Evolutionary conservation across 92 coral and sea anemone species (phyloP).

Genomic region (Pocillopora meandrina): DNA sequence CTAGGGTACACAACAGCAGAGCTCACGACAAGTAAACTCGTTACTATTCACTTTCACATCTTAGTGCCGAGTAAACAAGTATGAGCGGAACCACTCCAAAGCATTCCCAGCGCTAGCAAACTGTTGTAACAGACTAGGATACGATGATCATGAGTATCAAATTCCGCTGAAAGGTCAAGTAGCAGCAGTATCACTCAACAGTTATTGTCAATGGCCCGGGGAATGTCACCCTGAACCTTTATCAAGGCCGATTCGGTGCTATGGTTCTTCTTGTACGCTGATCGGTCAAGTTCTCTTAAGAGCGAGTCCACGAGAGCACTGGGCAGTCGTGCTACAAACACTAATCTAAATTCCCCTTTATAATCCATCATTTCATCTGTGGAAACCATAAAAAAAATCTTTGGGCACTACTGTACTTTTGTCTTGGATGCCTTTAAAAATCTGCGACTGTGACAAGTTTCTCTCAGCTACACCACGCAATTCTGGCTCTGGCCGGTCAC

Average conservation of each 20-base stretch:
- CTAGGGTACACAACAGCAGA: conserved; percentile 14
- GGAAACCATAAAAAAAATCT: too few relatives aligned
- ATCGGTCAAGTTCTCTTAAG: conserved; percentile 32
- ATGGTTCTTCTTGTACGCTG: conserved; percentile 19
- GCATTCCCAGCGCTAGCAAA: not conserved
- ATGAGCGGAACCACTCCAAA: conserved; percentile 19
- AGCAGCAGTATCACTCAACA: conserved; percentile 16
- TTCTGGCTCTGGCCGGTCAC: too few relatives aligned
- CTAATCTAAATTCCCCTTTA: too few relatives aligned
- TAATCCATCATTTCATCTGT: too few relatives aligned
- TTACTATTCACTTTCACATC: conserved; percentile 4
- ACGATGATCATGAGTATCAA: conserved; percentile 3
- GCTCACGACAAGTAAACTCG: not conserved
- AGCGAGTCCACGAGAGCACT: too few relatives aligned
- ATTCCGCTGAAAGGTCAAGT: conserved; percentile 9
- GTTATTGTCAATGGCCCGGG: conserved; percentile 12
- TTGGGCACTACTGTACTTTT: too few relatives aligned
- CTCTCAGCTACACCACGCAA: too few relatives aligned
- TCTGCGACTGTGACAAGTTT: too few relatives aligned
- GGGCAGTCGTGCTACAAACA: too few relatives aligned
- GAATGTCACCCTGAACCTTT: conserved; percentile 25
- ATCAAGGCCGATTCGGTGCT: conserved; percentile 33
- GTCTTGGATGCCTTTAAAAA: too few relatives aligned
- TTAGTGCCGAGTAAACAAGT: not conserved
- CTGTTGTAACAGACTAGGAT: conserved; percentile 9